Evolutionary conservation across 2,888 invertebrate species (phyloP).

Genomic region (Eupithecia insigniata): DNA sequence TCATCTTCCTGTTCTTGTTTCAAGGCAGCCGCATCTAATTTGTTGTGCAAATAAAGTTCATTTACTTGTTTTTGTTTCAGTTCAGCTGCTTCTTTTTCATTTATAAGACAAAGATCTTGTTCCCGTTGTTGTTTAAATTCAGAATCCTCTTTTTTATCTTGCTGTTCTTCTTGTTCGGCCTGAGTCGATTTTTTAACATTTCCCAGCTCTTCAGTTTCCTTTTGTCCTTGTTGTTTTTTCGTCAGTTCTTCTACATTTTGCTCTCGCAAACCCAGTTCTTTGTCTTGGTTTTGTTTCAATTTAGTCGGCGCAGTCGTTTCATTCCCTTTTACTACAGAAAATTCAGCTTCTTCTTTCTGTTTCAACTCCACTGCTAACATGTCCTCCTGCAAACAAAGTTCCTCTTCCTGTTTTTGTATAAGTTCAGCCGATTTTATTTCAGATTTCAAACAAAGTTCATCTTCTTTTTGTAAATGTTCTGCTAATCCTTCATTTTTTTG

Average conservation of each 20-base stretch:
- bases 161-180: background rate
- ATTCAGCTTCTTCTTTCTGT: conserved; percentile 7
- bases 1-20: background rate
- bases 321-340: background rate
- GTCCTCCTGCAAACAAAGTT: background rate
- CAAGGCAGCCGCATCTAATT: background rate
- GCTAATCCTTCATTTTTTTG: background rate
- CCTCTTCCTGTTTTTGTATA: background rate
- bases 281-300: conserved; percentile 9
- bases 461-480: background rate
- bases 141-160: background rate
- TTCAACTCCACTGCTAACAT: background rate
- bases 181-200: background rate
- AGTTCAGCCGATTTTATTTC: background rate
- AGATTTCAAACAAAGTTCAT: background rate
- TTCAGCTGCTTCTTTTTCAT: background rate
- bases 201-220: background rate
- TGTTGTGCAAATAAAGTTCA: conserved; percentile 2
- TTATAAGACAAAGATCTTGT: background rate
- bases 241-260: background rate
- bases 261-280: background rate
- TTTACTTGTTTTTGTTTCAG: background rate
- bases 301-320: background rate
- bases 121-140: background rate
- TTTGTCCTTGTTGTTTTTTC: background rate